Evolutionary conservation across 1,140 invertebrate species (phyloP), one percentile per base, ranked within the genome.

Genomic region (Brachionus calyciflorus): DNA sequence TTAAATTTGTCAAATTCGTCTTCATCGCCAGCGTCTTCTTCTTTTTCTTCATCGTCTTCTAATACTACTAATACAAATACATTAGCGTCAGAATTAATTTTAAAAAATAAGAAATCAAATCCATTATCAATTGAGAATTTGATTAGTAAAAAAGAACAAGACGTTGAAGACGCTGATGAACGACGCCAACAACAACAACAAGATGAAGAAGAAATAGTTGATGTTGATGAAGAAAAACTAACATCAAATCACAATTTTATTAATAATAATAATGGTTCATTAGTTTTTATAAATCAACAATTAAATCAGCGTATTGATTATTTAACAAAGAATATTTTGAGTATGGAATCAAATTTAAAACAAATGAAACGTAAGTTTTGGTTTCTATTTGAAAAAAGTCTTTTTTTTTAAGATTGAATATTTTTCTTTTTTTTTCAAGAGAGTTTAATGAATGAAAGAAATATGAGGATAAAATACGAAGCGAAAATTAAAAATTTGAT

Each of bases 51-150:
- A 37, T 37, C 33, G 44, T 46, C 44, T n/a, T 44, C 60, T 44
- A 44, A 19, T 24, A 24, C 60, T 14, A 65, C 19, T 44, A 24
- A 17, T 44, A 21, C 37, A 44, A 21, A 24, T 14, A 44, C 40
- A 44, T 37, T 19, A 6, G 3, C 40, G 60, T 26, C 33, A 44
- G 40, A 65, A 44, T 0, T 14, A n/a, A n/a, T n/a, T n/a, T n/a
- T n/a, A n/a, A n/a, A n/a, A 24, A 44, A 44, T 19, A 65, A 44
- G 10, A 24, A 21, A n/a, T 30, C 24, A 65, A 41, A 65, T 65
- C 60, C 60, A 65, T 65, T 65, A 65, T 65, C 60, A 12, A 28
- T 65, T 1, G 60, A 65, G 21, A 65, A 65, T 41, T 65, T 65
- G 40, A 65, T 65, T 44, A 44, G 60, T 44, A 41, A 65, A 65